A percentile compares a stretch with the other conserved stretches of the same genome.
Evolutionary conservation across 2,797 vertebrate species (phyloP).

Genomic region (Mormyrus proboscirostris): DNA sequence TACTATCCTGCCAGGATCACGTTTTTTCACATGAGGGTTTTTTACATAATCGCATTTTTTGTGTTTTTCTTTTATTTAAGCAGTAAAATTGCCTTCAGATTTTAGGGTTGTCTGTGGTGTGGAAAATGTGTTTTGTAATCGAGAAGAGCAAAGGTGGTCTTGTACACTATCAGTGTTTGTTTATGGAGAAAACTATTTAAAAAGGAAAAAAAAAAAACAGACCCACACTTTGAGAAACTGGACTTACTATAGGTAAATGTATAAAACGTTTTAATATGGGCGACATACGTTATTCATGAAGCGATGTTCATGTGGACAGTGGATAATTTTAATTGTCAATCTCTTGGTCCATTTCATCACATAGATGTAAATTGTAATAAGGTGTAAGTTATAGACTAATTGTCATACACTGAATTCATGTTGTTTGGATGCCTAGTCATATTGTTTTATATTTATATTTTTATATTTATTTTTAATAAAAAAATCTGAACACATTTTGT

Average conservation of each 20-base stretch:
- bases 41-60: slow-evolving; percentile 36
- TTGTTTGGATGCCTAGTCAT: slow-evolving; percentile 68
- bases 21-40: slow-evolving; percentile 24
- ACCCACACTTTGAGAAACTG: slow-evolving; percentile 55
- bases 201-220: slow-evolving; percentile 24
- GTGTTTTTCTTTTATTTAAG: slow-evolving; percentile 60
- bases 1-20: slow-evolving; percentile 25
- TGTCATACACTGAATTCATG: slow-evolving; percentile 66
- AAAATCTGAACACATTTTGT: slow-evolving; percentile 41
- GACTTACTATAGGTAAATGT: slow-evolving; percentile 60
- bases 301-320: slow-evolving; percentile 68
- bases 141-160: slow-evolving; percentile 69
- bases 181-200: slow-evolving; percentile 45
- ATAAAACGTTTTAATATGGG: slow-evolving; percentile 66
- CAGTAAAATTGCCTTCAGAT: slow-evolving; percentile 71
- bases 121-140: slow-evolving; percentile 74
- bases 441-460: slow-evolving; percentile 99
- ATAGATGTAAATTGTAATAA: slow-evolving; percentile 67
- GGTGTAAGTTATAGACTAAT: slow-evolving; percentile 67
- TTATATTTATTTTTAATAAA: slow-evolving; percentile 99
- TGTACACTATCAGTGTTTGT: slow-evolving; percentile 76
- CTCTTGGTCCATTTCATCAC: slow-evolving; percentile 69
- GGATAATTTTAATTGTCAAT: slow-evolving; percentile 66
- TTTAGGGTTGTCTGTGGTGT: slow-evolving; percentile 71
- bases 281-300: slow-evolving; percentile 66